Conservation (phyloP, 1,140 invertebrate genomes). For the Tyrophagus putrescentiae region DNA sequence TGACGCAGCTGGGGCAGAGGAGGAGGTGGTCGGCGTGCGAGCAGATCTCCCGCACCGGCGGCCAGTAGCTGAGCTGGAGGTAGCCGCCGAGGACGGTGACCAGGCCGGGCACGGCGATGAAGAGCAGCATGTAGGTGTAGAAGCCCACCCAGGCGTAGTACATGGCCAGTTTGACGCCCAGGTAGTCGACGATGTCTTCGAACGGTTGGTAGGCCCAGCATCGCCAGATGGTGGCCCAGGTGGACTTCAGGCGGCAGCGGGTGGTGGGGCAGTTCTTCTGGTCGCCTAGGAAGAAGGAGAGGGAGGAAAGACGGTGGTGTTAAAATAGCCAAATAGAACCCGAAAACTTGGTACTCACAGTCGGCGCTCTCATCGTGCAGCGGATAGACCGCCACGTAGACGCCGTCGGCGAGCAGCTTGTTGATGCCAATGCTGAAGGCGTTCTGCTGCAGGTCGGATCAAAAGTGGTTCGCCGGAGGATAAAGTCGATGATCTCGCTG, state of each 20-base stretch:
- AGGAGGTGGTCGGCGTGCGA: conserved; percentile 40
- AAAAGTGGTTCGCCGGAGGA: conserved; percentile 70
- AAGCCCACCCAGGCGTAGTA: conserved; percentile 50
- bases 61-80: conserved; percentile 50
- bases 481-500: conserved; percentile 76
- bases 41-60: conserved; percentile 69
- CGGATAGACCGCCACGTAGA: conserved; percentile 70
- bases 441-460: conserved; percentile 30
- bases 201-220: conserved; percentile 82
- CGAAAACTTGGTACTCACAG: not conserved
- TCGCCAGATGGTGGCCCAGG: conserved; percentile 71
- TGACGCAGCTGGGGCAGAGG: conserved; percentile 74
- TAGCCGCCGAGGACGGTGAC: conserved; percentile 44
- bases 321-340: not conserved
- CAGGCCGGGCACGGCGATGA: conserved; percentile 41
- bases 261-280: conserved; percentile 21
- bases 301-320: no score
- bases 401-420: conserved; percentile 54
- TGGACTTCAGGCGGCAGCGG: conserved; percentile 51
- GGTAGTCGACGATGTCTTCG: conserved; percentile 69
- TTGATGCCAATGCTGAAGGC: conserved; percentile 42
- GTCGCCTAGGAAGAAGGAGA: conserved; percentile 1
- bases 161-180: conserved; percentile 68
- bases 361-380: conserved; percentile 57
- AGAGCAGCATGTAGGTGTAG: conserved; percentile 46